These are phyloP conservation scores for Hypotaenidia okinawae DNA, from an alignment of 2,797 vertebrate species.

Conservation along the genomic window DNA sequence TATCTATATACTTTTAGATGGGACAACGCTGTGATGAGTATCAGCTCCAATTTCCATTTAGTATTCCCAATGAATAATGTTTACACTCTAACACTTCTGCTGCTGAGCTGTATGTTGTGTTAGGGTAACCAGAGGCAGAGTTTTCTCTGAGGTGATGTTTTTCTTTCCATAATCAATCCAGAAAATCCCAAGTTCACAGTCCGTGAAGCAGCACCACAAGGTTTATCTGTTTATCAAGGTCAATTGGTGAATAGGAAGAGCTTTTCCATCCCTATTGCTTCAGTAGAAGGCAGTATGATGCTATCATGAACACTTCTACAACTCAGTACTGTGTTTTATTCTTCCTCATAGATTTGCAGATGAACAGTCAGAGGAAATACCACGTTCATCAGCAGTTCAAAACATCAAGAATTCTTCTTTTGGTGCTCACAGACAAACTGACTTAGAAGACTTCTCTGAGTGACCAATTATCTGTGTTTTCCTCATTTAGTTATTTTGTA, in stretches of 20 bases:
- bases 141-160: background rate
- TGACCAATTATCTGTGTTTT: background rate
- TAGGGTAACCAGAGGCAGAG: background rate
- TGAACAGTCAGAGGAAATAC: background rate
- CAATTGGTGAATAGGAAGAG: background rate
- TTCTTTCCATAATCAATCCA: background rate
- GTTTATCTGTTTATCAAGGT: background rate
- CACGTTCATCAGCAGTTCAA: background rate
- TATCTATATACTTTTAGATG: background rate
- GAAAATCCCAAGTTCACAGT: background rate
- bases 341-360: background rate
- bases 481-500: background rate
- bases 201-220: background rate
- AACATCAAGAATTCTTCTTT: background rate
- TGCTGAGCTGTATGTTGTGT: background rate
- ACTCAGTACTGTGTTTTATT: background rate
- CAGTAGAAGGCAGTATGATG: background rate
- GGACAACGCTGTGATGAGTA: background rate
- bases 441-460: background rate
- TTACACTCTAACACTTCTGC: background rate
- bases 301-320: background rate
- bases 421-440: background rate
- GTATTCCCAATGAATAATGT: background rate
- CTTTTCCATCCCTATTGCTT: background rate
- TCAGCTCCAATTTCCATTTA: background rate